Evolutionary conservation across 2,888 invertebrate species (phyloP), one percentile per base, ranked within the genome.

Genomic region (Trissoscelio sp.): DNA sequence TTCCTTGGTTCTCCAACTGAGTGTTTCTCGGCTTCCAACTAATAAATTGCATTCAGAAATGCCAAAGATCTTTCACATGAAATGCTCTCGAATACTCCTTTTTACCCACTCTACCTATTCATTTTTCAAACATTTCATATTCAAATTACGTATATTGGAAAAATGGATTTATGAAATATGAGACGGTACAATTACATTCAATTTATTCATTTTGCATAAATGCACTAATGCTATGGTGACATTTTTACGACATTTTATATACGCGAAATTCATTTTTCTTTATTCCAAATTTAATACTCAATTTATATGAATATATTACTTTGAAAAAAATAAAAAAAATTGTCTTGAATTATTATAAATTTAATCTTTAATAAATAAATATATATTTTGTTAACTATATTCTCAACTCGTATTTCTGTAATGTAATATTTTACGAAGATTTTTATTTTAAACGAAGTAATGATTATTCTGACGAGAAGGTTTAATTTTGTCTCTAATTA

Each of bases 21-120:
- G 55, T 64, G 51, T 78, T 78, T 70, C 69, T 57, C 55, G 51
- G 58, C 55, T 78, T 70, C 51, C 64, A 37, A 60, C 66, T 73
- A 79, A 79, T 79, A 72, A 79, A 79, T 79, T 73, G 39, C 58
- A 73, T 79, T 66, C 51, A 73, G 24, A 73, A 79, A 67, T 46
- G 44, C 60, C 73, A 60, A 73, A 53, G 72, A 66, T 79, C 53
- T 73, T 60, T 57, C 73, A 72, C 62, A 28, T 78, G 55, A 70
- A 78, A 70, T 57, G 4, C 44, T 69, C 16, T 37, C 42, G 16
- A 74, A 55, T 57, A 57, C 18, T 37, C 24, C 22, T 73, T 73
- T 70, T 55, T 53, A 53, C 22, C 6, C 2, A 60, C 24, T 53
- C 31, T 22, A 22, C 22, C 12, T 3, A 46, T 48, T 48, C 58